Base-by-base conservation (phyloP, 2,888 invertebrate genomes). In the Saturnia pavonia region DNA sequence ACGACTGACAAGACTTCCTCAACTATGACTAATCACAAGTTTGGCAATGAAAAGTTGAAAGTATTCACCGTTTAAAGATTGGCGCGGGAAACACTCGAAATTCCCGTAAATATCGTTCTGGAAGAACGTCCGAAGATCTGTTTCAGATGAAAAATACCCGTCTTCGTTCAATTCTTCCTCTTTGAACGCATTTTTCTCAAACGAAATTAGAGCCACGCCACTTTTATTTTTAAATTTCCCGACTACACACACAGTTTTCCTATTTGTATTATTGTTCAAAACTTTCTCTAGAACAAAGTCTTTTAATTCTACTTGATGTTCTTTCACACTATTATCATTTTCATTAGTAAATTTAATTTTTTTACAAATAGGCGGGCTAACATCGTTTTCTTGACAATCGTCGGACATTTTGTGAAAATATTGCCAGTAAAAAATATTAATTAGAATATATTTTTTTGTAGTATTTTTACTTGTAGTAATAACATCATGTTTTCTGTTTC, bases 31-130 rank as follows among this genome's bases (percentile, higher is more conserved):
- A 82, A 86, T 74, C 72, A 75, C 75, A 78, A 79, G 81, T 81
- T 82, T 80, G 81, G 78, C 81, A 81, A 82, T 81, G 81, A 78
- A 87, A 88, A 85, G 85, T 34, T 83, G 75, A 71, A 72, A 75
- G 71, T 68, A 80, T 94, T 94, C 88, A 97, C 97, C 95, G 84
- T 96, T 96, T 40, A 95, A 85, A 45, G 95, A 88, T 34, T 92
- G 80, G 9, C 89, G 91, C 0, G 96, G 96, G 78, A 95, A 95
- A 88, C 96, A 97, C 82, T 96, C 95, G 85, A 96, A 98, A 84
- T 96, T 96, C 19, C 97, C 97, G 86, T 98, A 98, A 84, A 98
- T 96, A 87, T 98, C 97, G 91, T 98, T 98, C 45, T 96, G 94
- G 83, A 97, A 97, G 72, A 95, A 94, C 74, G 96, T 95, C 48